phyloP scores from a whole-genome alignment of 2,113 vertebrate species.

The Merops nubicus region DNA sequence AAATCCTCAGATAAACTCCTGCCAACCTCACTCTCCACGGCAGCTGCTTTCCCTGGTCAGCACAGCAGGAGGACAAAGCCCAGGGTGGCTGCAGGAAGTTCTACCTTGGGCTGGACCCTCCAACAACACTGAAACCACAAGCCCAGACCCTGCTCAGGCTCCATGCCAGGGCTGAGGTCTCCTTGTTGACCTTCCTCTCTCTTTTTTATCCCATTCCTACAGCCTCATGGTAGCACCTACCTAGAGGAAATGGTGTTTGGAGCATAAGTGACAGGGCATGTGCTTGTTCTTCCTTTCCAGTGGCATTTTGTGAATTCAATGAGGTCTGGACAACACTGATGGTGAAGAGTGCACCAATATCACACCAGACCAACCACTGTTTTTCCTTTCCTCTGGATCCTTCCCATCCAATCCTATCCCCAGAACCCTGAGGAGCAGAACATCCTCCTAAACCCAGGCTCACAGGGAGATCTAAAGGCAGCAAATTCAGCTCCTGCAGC shows the following conservation, averaged over 20 bases:
- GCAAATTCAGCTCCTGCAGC: neutral
- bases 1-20: too few relatives aligned
- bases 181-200: neutral
- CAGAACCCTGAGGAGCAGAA: neutral
- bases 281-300: neutral
- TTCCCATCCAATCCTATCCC: neutral
- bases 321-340: neutral
- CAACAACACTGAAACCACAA: neutral
- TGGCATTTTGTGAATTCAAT: neutral
- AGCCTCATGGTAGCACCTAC: neutral
- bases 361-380: neutral
- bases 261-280: neutral
- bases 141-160: neutral
- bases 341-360: neutral
- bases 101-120: neutral
- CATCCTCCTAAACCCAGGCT: neutral
- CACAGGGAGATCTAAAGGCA: neutral
- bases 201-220: neutral
- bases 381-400: neutral
- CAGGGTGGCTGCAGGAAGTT: neutral
- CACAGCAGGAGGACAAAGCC: neutral
- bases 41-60: neutral
- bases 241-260: neutral
- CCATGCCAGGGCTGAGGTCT: neutral
- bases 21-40: too few relatives aligned